Conservation (phyloP, 1,140 invertebrate species). For the Megalonaias nervosa region DNA sequence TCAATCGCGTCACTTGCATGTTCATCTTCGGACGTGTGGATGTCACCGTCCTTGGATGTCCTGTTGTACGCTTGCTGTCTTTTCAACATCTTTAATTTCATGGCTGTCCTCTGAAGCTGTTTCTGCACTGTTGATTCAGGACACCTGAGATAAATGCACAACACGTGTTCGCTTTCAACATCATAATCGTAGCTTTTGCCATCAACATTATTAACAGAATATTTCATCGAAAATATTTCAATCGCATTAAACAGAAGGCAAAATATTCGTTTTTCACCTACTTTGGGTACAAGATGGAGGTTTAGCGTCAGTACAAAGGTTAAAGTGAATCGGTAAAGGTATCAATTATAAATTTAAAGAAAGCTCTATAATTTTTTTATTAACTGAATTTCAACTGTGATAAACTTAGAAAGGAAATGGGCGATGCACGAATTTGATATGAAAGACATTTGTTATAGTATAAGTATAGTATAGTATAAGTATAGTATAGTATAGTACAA, state of each 20-base stretch:
- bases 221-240: background rate
- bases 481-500: too few species aligned
- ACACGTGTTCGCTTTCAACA: background rate
- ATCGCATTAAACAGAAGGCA: background rate
- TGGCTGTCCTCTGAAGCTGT: constrained; percentile 23
- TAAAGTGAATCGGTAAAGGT: background rate
- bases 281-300: background rate
- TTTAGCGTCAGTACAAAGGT: background rate
- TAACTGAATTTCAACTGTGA: too few species aligned
- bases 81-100: constrained; percentile 27
- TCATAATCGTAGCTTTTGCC: background rate
- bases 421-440: too few species aligned
- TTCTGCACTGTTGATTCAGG: constrained; percentile 10
- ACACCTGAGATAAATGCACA: background rate
- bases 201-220: background rate
- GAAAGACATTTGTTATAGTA: too few species aligned
- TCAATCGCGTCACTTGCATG: constrained; percentile 17
- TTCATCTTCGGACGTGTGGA: constrained; percentile 30
- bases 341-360: too few species aligned
- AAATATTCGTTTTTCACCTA: background rate
- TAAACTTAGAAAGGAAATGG: too few species aligned
- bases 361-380: too few species aligned
- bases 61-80: constrained; percentile 4
- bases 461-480: too few species aligned
- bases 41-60: constrained; percentile 25